Conservation (phyloP, 2,888 invertebrate genomes). For the Cheilosia scutellata region DNA sequence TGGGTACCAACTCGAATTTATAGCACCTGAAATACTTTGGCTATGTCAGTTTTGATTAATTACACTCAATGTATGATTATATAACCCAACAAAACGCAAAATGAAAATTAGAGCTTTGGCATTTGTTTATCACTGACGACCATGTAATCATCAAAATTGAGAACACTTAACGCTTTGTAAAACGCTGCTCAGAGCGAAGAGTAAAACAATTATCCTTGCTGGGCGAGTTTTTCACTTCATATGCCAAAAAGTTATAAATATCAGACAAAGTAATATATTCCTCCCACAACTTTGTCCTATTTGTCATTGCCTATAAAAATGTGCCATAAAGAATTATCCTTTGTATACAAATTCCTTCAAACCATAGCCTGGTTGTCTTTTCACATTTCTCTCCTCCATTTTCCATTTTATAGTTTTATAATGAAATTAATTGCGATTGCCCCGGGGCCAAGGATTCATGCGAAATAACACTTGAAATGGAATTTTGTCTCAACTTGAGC, state of each 20-base stretch:
- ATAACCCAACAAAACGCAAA: too few species aligned
- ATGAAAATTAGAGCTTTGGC: too few species aligned
- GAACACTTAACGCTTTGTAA: too few species aligned
- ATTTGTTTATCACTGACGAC: too few species aligned
- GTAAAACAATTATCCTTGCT: neutral
- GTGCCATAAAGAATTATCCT: conserved; percentile 35
- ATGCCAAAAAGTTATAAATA: conserved; percentile 31
- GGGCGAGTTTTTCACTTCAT: conserved; percentile 18
- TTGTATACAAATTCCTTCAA: conserved; percentile 1
- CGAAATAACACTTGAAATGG: conserved; percentile 44
- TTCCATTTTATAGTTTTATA: conserved; percentile 57
- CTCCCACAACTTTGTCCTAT: conserved; percentile 17
- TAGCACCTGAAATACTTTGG: too few species aligned
- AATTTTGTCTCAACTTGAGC: conserved; percentile 9
- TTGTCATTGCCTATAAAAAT: conserved; percentile 45
- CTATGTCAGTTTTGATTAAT: too few species aligned
- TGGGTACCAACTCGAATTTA: too few species aligned
- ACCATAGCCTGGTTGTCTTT: conserved; percentile 6
- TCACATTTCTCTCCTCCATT: conserved; percentile 14
- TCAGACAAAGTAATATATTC: conserved; percentile 1
- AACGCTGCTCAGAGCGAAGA: too few species aligned
- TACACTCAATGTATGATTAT: too few species aligned
- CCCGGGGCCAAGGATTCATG: conserved; percentile 36
- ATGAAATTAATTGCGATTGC: conserved; percentile 62
- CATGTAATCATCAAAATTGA: too few species aligned